Evolutionary conservation across 2,113 vertebrate genomes (phyloP).

Genomic region (Puffinus mauretanicus): DNA sequence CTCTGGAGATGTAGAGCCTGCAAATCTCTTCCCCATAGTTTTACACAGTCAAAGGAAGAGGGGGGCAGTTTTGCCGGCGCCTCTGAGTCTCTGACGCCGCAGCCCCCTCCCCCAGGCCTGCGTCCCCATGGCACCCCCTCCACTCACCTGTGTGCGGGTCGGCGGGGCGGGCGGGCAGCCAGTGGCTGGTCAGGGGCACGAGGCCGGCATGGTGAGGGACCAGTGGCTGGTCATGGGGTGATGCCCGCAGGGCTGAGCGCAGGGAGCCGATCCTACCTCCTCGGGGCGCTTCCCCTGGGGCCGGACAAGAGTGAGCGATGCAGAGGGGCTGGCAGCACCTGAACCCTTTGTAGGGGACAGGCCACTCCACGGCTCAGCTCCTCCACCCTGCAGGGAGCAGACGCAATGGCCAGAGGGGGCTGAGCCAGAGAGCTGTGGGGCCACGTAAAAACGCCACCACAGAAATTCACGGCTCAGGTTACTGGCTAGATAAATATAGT

Average conservation of each 20-base stretch:
- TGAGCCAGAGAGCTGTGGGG: slow-evolving; percentile 11
- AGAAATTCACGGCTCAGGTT: slow-evolving; percentile 76
- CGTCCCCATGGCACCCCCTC: background rate
- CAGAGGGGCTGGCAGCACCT: background rate
- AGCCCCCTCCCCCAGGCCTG: background rate
- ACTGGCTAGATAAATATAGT: slow-evolving; percentile 78
- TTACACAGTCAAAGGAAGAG: background rate
- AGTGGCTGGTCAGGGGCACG: background rate
- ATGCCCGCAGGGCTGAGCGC: accelerated
- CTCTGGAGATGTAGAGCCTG: background rate
- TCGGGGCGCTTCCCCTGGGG: background rate
- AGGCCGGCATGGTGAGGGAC: accelerated
- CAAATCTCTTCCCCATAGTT: background rate
- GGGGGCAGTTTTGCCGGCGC: accelerated
- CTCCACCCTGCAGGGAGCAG: background rate
- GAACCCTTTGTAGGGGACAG: slow-evolving; percentile 2
- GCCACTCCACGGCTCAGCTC: background rate
- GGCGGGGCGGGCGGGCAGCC: background rate
- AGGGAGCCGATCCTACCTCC: background rate
- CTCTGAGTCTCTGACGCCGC: background rate
- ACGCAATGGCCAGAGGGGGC: background rate
- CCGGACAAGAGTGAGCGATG: background rate
- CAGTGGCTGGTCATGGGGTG: background rate
- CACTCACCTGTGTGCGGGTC: slow-evolving; percentile 18
- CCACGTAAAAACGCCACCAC: background rate